Conservation (phyloP, 2,797 vertebrate genomes). For the Cuculus canorus region DNA sequence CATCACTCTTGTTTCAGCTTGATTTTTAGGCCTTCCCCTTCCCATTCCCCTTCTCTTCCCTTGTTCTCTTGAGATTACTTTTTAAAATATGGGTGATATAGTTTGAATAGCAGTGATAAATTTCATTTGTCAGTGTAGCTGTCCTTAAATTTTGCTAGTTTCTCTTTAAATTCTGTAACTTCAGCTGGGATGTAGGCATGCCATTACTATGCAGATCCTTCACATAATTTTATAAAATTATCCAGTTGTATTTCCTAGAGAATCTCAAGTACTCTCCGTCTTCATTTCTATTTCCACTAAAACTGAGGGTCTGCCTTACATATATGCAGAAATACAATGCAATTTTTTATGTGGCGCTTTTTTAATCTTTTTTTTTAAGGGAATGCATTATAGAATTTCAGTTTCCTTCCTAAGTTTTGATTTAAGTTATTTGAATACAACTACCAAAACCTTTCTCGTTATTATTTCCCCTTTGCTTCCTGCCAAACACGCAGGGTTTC, state of each 20-base stretch:
- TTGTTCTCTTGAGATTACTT: neutral
- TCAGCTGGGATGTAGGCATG: neutral
- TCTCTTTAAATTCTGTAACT: neutral
- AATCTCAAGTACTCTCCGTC: neutral
- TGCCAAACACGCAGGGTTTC: neutral
- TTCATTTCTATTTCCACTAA: neutral
- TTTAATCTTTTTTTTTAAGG: neutral
- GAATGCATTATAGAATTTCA: neutral
- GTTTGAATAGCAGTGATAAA: neutral
- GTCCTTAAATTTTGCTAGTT: neutral
- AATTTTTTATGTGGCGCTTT: too few species aligned
- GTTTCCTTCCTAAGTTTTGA: neutral
- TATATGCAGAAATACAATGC: neutral
- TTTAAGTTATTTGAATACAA: neutral
- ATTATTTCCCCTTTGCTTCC: neutral
- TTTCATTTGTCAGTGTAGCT: neutral
- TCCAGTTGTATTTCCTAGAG: neutral
- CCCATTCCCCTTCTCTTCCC: neutral
- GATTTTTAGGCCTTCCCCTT: neutral
- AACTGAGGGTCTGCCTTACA: neutral
- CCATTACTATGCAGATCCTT: neutral
- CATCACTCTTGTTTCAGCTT: neutral
- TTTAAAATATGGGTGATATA: neutral
- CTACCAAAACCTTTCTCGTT: neutral
- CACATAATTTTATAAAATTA: neutral